These are phyloP conservation scores for Phodopus roborovskii DNA, from an alignment of 2,113 vertebrate genomes.

Conservation along the genomic window DNA sequence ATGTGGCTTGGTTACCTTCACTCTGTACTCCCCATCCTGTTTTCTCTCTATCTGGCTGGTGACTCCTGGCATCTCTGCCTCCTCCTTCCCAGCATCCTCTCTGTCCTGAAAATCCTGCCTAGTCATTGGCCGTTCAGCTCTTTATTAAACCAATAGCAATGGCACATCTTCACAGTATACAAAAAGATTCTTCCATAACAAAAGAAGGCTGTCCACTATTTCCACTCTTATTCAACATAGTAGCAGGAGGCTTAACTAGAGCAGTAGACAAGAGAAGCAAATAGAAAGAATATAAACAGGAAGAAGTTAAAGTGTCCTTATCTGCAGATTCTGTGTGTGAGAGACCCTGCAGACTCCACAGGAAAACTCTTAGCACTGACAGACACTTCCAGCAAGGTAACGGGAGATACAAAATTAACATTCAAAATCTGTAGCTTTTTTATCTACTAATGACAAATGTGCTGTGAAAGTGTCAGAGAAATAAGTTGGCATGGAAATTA, in stretches of 20 bases:
- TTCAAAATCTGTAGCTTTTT: not conserved
- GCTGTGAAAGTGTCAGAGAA: not conserved
- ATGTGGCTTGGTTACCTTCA: too few species aligned
- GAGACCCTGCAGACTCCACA: not conserved
- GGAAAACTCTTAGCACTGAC: not conserved
- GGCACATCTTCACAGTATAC: too few species aligned
- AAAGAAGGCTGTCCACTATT: not conserved
- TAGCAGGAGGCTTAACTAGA: not conserved
- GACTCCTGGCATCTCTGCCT: too few species aligned
- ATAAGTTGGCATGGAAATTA: not conserved
- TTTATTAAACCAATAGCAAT: too few species aligned
- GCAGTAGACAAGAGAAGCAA: not conserved
- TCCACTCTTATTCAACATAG: not conserved
- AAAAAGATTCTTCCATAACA: not conserved
- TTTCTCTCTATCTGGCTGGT: too few species aligned
- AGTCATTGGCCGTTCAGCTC: too few species aligned
- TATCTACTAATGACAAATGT: not conserved
- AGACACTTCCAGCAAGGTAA: not conserved
- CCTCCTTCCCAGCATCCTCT: too few species aligned
- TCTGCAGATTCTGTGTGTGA: not conserved
- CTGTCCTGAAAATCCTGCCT: too few species aligned
- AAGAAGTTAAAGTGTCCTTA: not conserved
- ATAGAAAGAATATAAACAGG: not conserved
- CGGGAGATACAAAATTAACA: not conserved
- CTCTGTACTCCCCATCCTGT: too few species aligned